Percentiles rank a stretch among this genome's conserved stretches.
phyloP scores from a whole-genome alignment of 2,797 vertebrate species.

The Cephalopachus bancanus region DNA sequence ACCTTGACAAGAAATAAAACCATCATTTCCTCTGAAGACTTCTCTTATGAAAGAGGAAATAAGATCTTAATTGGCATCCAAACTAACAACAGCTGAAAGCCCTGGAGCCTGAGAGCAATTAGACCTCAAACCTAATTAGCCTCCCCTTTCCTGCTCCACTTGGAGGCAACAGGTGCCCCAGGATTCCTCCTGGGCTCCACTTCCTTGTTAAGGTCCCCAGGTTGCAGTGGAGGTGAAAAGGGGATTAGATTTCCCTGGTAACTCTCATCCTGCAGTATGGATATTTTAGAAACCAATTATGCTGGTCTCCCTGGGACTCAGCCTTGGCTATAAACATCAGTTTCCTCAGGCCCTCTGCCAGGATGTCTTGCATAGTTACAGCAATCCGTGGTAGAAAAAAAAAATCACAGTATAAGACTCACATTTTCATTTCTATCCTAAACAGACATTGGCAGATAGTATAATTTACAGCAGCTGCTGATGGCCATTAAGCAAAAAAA shows the following conservation, averaged over 20 bases:
- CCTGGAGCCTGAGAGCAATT: not conserved
- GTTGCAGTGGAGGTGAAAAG: not conserved
- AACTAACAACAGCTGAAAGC: not conserved
- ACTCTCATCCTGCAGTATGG: not conserved
- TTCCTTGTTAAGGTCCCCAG: not conserved
- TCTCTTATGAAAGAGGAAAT: slow-evolving; percentile 5
- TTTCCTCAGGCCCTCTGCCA: not conserved
- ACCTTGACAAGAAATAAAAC: not conserved
- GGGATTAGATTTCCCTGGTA: not conserved
- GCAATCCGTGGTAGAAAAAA: too few species aligned
- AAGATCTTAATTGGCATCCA: slow-evolving; percentile 37
- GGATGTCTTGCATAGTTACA: accelerated
- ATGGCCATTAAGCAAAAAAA: not conserved
- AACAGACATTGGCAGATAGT: not conserved
- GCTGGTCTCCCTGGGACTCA: not conserved
- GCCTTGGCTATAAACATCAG: not conserved
- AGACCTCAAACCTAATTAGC: not conserved
- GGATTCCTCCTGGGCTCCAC: accelerated
- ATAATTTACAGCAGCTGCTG: not conserved
- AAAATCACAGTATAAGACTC: too few species aligned
- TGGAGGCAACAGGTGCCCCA: not conserved
- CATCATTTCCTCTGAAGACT: not conserved
- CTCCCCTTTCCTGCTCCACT: not conserved
- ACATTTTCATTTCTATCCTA: not conserved
- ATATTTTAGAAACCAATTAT: slow-evolving; percentile 24